Evolutionary conservation across 2,797 vertebrate genomes (phyloP), one percentile per base, ranked within the genome.

Genomic region (Orientallactaga sibirica): DNA sequence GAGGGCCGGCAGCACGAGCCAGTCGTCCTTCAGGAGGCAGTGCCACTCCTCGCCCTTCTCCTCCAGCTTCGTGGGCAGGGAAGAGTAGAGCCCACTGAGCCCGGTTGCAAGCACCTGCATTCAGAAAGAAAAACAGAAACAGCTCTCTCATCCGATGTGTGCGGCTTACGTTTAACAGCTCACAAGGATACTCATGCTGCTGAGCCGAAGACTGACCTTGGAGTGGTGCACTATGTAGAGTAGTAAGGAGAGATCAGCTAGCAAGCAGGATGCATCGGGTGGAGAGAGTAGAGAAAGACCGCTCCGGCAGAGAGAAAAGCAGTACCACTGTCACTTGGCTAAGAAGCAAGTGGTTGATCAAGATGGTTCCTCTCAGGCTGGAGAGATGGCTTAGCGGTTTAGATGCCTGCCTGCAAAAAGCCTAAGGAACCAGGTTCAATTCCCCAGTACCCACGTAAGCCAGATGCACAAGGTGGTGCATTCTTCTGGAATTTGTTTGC

Each of bases 31-130:
- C 97, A 99, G 98, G 68, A 99, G 98, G 94, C 99, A 99, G 97
- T 99, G 99, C 99, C 99, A 99, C 89, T 99, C 99, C 86, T 99
- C 99, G 10, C 96, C 98, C 88, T 98, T 98, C 90, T 99, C 98
- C 93, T 99, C 99, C 95, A 99, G 97, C 96, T 99, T 99, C 15
- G 99, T 98, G 95, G 99, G 99, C 97, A 99, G 98, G 70, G 99
- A 99, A 0, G 99, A 99, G 97, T 99, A 99, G 91, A 99, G 98
- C 68, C 99, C 99, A 92, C 99, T 99, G 86, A 99, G 98, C 77
- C 99, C 99, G 0, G 99, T 99, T 93, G 99, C 99, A 91, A 99
- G 98, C 55, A 99, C 99, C 99, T 99, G 97, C 19, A 91, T 97
- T 95, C 52, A 94, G 93, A 96, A 96, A 90, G 1, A 89, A 12